Evolutionary conservation across 2,113 vertebrate species (phyloP).

Genomic region (Trichomycterus rosablanca): DNA sequence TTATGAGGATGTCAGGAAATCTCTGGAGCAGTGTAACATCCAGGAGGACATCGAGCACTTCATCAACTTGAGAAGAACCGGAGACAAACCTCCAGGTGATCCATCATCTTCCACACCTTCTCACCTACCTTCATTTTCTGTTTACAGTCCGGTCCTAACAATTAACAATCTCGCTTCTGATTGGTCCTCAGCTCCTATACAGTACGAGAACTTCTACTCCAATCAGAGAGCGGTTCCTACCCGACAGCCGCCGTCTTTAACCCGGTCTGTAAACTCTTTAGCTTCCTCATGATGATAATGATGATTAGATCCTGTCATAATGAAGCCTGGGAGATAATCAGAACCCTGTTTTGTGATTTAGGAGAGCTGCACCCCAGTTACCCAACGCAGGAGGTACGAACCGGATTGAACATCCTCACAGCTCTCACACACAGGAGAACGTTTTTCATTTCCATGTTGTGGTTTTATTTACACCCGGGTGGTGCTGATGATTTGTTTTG

Average conservation of each 20-base stretch:
- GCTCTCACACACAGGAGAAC: no score
- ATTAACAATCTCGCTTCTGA: neutral
- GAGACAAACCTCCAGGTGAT: constrained; percentile 80
- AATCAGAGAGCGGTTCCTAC: constrained; percentile 61
- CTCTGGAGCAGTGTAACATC: constrained; percentile 83
- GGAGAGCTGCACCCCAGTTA: constrained; percentile 70
- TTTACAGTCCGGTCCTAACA: no score
- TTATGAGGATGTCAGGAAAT: constrained; percentile 87
- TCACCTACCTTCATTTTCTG: no score
- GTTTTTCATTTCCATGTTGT: neutral
- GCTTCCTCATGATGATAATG: neutral
- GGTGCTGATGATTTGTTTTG: constrained; percentile 22
- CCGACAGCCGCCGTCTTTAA: constrained; percentile 40
- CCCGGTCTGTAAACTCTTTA: constrained; percentile 50
- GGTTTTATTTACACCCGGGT: no score
- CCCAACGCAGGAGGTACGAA: constrained; percentile 41
- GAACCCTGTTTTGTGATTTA: constrained; percentile 55
- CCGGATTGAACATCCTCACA: no score
- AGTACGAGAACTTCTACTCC: constrained; percentile 91
- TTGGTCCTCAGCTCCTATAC: constrained; percentile 69
- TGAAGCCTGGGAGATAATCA: no score
- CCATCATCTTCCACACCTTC: neutral
- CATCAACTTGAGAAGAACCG: constrained; percentile 78
- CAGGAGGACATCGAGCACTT: constrained; percentile 88
- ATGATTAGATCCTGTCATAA: no score